Evolutionary conservation across 2,888 invertebrate genomes (phyloP), one percentile per base, ranked within the genome.

Genomic region (Leptopilina drosophilae): DNA sequence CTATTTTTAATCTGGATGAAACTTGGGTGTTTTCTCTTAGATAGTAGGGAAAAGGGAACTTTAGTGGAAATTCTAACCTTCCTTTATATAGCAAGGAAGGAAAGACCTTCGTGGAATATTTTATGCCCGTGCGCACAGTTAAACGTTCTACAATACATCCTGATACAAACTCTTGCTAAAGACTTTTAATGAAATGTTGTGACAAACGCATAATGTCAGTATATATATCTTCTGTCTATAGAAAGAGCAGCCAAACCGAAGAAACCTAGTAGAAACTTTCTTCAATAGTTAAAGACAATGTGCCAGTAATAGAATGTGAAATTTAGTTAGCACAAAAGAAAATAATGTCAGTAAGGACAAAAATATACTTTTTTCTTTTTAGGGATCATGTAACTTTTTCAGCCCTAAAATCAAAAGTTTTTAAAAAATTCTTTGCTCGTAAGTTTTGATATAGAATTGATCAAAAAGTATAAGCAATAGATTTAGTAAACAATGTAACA

Each of bases 181-280:
- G 33, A 73, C 56, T 73, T 73, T 73, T 56, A 84, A 86, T 87
- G 86, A 88, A 88, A 88, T 85, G 87, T 85, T 85, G 85, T 85
- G 87, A 87, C 86, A 85, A 84, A 84, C 83, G 84, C 84, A 85
- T 84, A 86, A 88, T 83, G 81, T 81, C 56, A 73, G 33, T 73
- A 73, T 56, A 73, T 56, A 40, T 73, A 73, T 56, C 56, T 40
- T 1, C 53, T 26, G 53, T 42, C 6, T 8, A 0, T 8, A 42
- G 42, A 42, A 73, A n/a, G 40, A 73, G 73, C 56, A 33, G 53
- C 56, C 9, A 14, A 73, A 73, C 33, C 53, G 9, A 9, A 9
- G 49, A 9, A 4, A 12, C 33, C 40, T 33, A 9, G 73, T 56
- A 73, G 56, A 73, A 73, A 56, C 56, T 73, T 73, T 33, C 33